Evolutionary conservation across 2,888 invertebrate species (phyloP), one percentile per base, ranked within the genome.

Genomic region (Melipona beecheii): DNA sequence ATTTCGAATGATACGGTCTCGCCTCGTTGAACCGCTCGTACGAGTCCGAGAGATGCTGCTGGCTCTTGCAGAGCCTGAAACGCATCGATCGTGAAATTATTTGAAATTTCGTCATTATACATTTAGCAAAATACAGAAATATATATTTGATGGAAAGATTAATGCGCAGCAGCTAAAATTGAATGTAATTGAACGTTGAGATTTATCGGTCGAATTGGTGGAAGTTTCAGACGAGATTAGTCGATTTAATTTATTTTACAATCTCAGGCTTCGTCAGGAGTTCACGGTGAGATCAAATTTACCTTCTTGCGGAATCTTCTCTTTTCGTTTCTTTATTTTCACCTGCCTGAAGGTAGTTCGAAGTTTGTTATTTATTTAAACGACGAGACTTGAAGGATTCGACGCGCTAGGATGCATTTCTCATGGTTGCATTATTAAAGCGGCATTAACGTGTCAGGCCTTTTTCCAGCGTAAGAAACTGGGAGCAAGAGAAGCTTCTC

Each of bases 61-160:
- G 94, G 87, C 93, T 94, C 88, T 94, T 94, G 19, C 91, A 93
- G 60, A 94, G 89, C 86, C 94, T 94, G 90, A 50, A 82, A 87
- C 13, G 13, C 24, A n/a, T 21, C 19, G 27, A 36, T 36, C 43
- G 43, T 0, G 43, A 1, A 43, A 1, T 43, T 43, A 9, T 43
- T 43, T 43, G 43, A 43, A 43, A 43, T 43, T 43, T 43, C 43
- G 9, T 43, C 6, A 9, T 9, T 43, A 43, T 43, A 43, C 1
- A 43, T 43, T 43, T 43, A 43, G 9, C 9, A 43, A 43, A 43
- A 43, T 43, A 1, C 9, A 43, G 36, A 43, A 43, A 43, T 43
- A 43, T 43, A 43, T 11, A 43, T 43, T 43, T 9, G 43, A 9
- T 2, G 2, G 2, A 43, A 43, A 11, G 9, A 43, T 43, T 43